phyloP scores from a whole-genome alignment of 2,888 invertebrate species.

The Scaeva pyrastri region DNA sequence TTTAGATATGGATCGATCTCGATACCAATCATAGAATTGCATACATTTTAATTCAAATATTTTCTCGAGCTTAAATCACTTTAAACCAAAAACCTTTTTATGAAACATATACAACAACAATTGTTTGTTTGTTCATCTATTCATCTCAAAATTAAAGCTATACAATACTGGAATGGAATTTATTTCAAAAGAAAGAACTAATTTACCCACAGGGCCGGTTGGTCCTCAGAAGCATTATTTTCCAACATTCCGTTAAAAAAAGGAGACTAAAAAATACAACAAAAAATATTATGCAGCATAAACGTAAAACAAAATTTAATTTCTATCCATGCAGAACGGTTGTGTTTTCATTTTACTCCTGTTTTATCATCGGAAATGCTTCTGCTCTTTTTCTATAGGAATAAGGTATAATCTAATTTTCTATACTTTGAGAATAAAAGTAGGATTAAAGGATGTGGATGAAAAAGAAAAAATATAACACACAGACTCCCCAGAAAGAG shows the following conservation, averaged over 20 bases:
- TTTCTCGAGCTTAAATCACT: too few relatives aligned
- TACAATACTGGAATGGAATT: neutral
- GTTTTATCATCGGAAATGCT: constrained; percentile 26
- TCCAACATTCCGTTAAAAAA: neutral
- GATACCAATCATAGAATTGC: too few relatives aligned
- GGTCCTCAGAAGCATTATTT: neutral
- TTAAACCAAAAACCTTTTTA: too few relatives aligned
- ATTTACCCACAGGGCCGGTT: neutral
- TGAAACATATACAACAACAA: neutral
- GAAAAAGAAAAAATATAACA: neutral
- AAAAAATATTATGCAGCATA: constrained; percentile 32
- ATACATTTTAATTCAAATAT: too few relatives aligned
- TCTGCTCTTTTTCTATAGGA: constrained; percentile 9
- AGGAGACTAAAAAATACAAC: neutral
- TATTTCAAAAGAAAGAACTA: neutral
- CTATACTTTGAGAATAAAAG: constrained; percentile 44
- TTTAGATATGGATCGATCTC: too few relatives aligned
- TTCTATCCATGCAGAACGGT: constrained; percentile 34
- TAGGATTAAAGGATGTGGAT: constrained; percentile 47
- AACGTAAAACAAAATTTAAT: constrained; percentile 48
- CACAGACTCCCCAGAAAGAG: neutral
- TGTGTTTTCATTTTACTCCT: neutral
- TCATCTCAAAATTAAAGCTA: neutral
- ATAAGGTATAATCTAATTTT: constrained; percentile 57
- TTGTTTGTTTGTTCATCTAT: too few relatives aligned